Evolutionary conservation across 2,797 vertebrate genomes (phyloP).

Genomic region (Enteromius afrohamiltoni): DNA sequence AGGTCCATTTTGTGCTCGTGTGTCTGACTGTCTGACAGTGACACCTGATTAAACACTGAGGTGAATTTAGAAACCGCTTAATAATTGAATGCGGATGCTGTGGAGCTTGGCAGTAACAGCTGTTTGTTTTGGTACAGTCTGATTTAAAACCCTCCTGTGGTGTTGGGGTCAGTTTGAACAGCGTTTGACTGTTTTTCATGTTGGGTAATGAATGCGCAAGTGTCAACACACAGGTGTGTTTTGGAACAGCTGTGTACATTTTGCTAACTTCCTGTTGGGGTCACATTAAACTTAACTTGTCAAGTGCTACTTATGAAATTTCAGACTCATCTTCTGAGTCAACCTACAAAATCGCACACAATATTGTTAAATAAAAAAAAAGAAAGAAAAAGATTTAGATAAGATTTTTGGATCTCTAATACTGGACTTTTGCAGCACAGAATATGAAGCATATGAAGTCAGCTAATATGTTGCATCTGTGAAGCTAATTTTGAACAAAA

Average conservation of each 20-base stretch:
- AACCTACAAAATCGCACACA: neutral
- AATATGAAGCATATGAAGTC: no score
- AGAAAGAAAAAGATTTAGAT: neutral
- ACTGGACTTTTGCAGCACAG: neutral
- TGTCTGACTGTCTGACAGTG: slow-evolving; percentile 42
- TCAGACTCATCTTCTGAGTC: neutral
- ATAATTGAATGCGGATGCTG: slow-evolving; percentile 17
- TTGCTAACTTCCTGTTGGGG: neutral
- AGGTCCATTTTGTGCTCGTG: slow-evolving; percentile 68
- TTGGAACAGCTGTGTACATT: neutral
- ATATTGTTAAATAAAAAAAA: neutral
- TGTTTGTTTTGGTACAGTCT: neutral
- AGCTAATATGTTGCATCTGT: no score
- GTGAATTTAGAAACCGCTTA: slow-evolving; percentile 12
- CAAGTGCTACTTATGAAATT: neutral
- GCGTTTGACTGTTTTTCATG: neutral
- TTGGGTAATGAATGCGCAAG: neutral
- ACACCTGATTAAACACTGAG: slow-evolving; percentile 36
- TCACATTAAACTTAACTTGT: neutral
- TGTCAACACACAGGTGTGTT: neutral
- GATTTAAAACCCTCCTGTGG: neutral
- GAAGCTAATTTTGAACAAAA: no score
- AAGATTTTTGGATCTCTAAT: neutral
- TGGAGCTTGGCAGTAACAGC: neutral
- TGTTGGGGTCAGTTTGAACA: neutral